Conservation (phyloP, 2,113 vertebrate genomes). For the Hydrochoerus hydrochaeris region DNA sequence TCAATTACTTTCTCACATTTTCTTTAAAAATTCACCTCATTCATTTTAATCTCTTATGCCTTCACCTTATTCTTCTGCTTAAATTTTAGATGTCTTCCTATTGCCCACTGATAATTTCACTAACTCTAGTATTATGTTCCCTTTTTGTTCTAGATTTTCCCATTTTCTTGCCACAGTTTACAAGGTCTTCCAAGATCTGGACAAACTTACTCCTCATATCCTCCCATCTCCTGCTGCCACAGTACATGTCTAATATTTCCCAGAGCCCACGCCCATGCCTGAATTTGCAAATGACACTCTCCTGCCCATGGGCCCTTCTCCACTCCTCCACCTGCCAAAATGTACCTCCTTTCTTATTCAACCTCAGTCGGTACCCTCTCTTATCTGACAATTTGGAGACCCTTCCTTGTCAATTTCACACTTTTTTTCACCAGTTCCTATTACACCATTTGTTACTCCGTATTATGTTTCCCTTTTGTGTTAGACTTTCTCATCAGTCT, state of each 20-base stretch:
- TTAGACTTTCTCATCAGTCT: not conserved
- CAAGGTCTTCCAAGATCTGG: not conserved
- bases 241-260: not conserved
- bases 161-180: not conserved
- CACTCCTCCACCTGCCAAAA: not conserved
- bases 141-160: not conserved
- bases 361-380: not conserved
- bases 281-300: not conserved
- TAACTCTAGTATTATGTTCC: not conserved
- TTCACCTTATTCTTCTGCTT: not conserved
- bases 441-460: not conserved
- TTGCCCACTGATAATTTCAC: not conserved
- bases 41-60: not conserved
- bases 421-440: not conserved
- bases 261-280: not conserved
- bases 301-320: not conserved
- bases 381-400: not conserved
- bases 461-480: not conserved
- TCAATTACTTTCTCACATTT: not conserved
- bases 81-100: not conserved
- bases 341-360: not conserved
- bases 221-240: not conserved
- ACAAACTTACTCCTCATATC: not conserved
- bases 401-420: not conserved
- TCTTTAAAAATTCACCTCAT: constrained; percentile 12